Evolutionary conservation across 2,888 invertebrate genomes (phyloP), one percentile per base, ranked within the genome.

Genomic region (Drosophila macrothrix): DNA sequence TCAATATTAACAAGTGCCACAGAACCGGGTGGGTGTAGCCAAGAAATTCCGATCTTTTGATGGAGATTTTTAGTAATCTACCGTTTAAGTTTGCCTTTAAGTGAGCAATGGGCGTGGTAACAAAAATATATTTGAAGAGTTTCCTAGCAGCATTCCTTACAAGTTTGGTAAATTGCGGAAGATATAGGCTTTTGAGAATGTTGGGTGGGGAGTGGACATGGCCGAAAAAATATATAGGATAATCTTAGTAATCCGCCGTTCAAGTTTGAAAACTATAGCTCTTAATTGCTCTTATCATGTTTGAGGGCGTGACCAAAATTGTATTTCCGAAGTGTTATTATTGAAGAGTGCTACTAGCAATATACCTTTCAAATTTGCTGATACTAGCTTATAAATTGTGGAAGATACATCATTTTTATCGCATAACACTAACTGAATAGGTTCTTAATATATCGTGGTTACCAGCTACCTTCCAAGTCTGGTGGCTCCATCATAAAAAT

Each of bases 321-420:
- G 0, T 22, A 12, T 22, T 43, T 22, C 0, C 22, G 0, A 22
- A n/a, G 1, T n/a, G 10, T 41, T 41, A 22, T 43, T 5, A 12
- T 43, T 43, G 12, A 22, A 22, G 22, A 4, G 5, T 22, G 12
- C 22, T 43, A 5, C 22, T 12, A 5, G n/a, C 41, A 41, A 22
- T 41, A 22, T 5, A 12, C 12, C 22, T 22, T 2, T 43, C 5
- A 43, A 12, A 5, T 41, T 12, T 22, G 5, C 1, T 41, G 2
- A 41, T n/a, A n/a, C 4, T 10, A n/a, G 10, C 41, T 12, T 5
- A 22, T 22, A 22, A 41, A 22, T 12, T 41, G 12, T 22, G 10
- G 1, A 22, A 22, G 12, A 41, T 35, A 35, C 1, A 14, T 35
- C 1, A 1, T 14, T 5, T 14, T 4, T 4, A 35, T 4, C 14